Percentiles rank a stretch among this genome's conserved stretches.
Conservation (phyloP, 2,888 invertebrate genomes). For the Mechanitis mazaeus region DNA sequence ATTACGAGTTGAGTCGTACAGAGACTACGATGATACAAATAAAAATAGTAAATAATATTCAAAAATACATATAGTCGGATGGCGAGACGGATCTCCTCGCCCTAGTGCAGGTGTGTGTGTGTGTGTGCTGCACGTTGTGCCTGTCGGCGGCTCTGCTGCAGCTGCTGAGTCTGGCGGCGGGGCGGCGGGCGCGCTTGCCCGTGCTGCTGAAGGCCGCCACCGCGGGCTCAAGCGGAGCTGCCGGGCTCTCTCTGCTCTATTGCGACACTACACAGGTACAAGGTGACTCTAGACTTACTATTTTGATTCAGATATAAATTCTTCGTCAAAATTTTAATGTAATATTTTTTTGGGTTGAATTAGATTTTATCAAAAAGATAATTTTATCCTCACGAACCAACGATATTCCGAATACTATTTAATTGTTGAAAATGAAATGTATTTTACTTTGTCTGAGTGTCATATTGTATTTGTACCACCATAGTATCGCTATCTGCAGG, state of each 20-base stretch:
- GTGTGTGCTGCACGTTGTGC: conserved; percentile 63
- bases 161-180: conserved; percentile 49
- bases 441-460: too few species aligned
- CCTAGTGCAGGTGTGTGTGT: conserved; percentile 60
- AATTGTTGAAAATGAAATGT: too few species aligned
- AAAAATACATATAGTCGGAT: conserved; percentile 47
- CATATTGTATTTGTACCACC: too few species aligned
- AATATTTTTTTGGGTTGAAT: too few species aligned
- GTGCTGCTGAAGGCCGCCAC: conserved; percentile 58
- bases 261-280: conserved; percentile 61
- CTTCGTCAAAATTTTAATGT: too few species aligned
- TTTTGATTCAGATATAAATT: too few species aligned
- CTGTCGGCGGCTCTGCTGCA: conserved; percentile 58
- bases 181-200: conserved; percentile 46
- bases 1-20: neutral
- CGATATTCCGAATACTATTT: too few species aligned
- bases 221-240: conserved; percentile 61
- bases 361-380: too few species aligned
- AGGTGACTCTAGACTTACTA: neutral
- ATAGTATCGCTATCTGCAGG: conserved; percentile 33
- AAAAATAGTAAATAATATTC: too few species aligned
- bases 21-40: too few species aligned
- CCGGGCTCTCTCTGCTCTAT: conserved; percentile 55
- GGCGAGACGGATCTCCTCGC: conserved; percentile 60
- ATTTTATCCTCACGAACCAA: too few species aligned